Evolutionary conservation across 2,113 vertebrate species (phyloP).

Genomic region (Forbesichthys papilliferus): DNA sequence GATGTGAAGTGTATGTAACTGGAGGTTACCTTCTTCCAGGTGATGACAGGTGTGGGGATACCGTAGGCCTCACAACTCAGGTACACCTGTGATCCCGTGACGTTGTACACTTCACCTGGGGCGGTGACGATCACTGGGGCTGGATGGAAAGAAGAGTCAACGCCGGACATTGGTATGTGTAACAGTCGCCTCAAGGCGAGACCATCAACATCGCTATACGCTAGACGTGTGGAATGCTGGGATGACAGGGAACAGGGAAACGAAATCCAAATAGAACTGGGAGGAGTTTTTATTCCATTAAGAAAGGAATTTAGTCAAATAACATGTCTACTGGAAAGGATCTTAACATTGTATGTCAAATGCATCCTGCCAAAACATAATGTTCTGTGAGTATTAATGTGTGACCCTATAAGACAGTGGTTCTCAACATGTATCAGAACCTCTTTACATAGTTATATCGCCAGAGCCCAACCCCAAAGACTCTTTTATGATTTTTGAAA

Average conservation of each 20-base stretch:
- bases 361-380: too few species aligned
- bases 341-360: too few species aligned
- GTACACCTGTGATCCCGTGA: conserved; percentile 89
- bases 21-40: conserved; percentile 88
- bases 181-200: too few species aligned
- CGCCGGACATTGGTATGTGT: background rate
- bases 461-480: too few species aligned
- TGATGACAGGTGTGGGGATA: conserved; percentile 89
- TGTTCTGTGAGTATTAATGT: too few species aligned
- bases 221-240: background rate
- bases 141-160: conserved; percentile 4
- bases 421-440: too few species aligned
- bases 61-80: conserved; percentile 92
- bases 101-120: conserved; percentile 89
- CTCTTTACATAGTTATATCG: too few species aligned
- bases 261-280: conserved; percentile 2
- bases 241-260: conserved; percentile 17
- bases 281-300: conserved; percentile 30
- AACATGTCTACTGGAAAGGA: background rate
- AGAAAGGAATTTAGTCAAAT: conserved; percentile 30
- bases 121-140: conserved; percentile 80
- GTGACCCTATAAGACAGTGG: too few species aligned
- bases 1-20: background rate
- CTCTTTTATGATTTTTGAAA: too few species aligned
- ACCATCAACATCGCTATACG: too few species aligned